Evolutionary conservation across 2,113 vertebrate genomes (phyloP).

Genomic region (Stictonetta naevosa): DNA sequence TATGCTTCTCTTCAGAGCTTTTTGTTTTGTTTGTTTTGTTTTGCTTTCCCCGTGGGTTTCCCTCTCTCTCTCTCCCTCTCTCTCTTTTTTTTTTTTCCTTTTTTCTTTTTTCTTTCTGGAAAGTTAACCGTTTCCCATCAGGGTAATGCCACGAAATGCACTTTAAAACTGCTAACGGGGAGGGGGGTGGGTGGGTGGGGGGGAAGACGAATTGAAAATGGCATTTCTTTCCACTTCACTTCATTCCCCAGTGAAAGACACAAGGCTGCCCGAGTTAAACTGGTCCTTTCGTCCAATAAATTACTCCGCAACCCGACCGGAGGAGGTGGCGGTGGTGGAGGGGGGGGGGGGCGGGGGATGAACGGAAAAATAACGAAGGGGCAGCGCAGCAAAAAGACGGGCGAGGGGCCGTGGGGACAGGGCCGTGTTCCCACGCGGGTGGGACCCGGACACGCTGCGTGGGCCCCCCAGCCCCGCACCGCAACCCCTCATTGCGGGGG

Average conservation of each 20-base stretch:
- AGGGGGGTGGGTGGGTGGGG: neutral
- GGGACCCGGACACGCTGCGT: neutral
- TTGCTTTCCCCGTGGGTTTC: neutral
- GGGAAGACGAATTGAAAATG: slow-evolving; percentile 58
- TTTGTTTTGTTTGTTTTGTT: slow-evolving; percentile 45
- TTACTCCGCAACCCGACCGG: slow-evolving; percentile 38
- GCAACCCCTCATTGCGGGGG: no score
- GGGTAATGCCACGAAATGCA: slow-evolving; percentile 71
- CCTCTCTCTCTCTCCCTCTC: neutral
- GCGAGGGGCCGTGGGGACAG: no score
- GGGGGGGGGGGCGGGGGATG: neutral
- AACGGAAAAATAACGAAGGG: slow-evolving; percentile 45
- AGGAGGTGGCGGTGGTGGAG: neutral
- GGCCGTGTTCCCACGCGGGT: slow-evolving; percentile 32
- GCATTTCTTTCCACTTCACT: slow-evolving; percentile 37
- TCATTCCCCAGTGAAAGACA: slow-evolving; percentile 65
- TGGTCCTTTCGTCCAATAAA: slow-evolving; percentile 66
- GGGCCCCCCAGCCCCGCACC: no score
- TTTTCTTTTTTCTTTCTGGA: slow-evolving; percentile 3
- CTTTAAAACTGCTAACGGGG: slow-evolving; percentile 69
- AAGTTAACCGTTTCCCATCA: slow-evolving; percentile 72
- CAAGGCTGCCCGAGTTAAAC: slow-evolving; percentile 59
- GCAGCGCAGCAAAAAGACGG: slow-evolving; percentile 44
- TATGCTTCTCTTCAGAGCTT: slow-evolving; percentile 65
- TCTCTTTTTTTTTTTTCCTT: slow-evolving; percentile 32